Conservation (phyloP, 2,888 invertebrate genomes). For the Drosophila flavopinicola region DNA sequence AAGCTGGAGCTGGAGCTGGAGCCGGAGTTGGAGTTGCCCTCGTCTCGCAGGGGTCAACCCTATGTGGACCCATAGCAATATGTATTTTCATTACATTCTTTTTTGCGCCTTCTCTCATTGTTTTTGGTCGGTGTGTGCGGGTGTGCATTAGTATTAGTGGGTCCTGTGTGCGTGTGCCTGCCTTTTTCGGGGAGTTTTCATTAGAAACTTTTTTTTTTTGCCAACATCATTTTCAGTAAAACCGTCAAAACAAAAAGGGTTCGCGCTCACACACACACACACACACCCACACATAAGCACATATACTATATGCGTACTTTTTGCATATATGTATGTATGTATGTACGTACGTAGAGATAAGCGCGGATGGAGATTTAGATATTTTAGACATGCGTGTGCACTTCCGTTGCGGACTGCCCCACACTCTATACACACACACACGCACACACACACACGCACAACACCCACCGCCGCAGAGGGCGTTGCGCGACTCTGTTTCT, state of each 20-base stretch:
- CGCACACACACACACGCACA: neutral
- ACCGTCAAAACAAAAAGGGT: constrained; percentile 75
- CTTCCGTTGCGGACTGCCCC: constrained; percentile 23
- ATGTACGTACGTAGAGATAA: no score
- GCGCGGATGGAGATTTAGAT: constrained; percentile 73
- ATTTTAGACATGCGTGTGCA: constrained; percentile 77
- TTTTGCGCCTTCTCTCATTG: constrained; percentile 21
- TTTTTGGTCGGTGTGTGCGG: constrained; percentile 17
- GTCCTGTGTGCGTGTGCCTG: constrained; percentile 14
- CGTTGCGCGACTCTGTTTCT: constrained; percentile 50
- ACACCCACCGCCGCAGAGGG: constrained; percentile 12
- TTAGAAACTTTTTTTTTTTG: constrained; percentile 76
- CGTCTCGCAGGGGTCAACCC: constrained; percentile 33
- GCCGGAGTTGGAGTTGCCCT: neutral
- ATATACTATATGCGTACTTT: constrained; percentile 11
- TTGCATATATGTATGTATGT: no score
- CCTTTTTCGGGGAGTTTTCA: constrained; percentile 64
- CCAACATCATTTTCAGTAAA: constrained; percentile 66
- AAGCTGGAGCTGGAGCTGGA: neutral
- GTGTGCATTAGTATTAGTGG: constrained; percentile 61
- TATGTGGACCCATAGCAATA: constrained; percentile 19
- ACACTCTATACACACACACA: constrained; percentile 1
- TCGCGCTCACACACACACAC: constrained; percentile 20
- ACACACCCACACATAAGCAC: constrained; percentile 1
- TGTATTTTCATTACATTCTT: constrained; percentile 10